phyloP scores from a whole-genome alignment of 1,140 invertebrate species.

The Sinella curviseta region DNA sequence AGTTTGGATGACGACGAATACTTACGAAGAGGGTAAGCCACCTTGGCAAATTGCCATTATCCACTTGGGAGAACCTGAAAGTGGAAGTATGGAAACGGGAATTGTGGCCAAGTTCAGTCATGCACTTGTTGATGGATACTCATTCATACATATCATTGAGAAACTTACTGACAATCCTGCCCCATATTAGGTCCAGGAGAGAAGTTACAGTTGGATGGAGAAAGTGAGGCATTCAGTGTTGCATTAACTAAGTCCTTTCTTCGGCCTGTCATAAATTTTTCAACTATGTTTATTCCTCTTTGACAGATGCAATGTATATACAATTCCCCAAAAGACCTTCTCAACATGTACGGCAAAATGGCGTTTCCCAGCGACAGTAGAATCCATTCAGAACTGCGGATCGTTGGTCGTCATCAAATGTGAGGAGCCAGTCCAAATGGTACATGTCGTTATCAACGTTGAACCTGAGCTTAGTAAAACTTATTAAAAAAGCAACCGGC shows the following conservation, averaged over 20 bases:
- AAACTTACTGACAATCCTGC: conserved; percentile 25
- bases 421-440: neutral
- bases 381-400: neutral
- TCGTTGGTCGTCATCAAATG: neutral
- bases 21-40: conserved; percentile 3
- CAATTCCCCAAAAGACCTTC: conserved; percentile 18
- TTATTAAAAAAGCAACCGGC: conserved; percentile 21
- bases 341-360: conserved; percentile 8
- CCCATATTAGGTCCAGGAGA: conserved; percentile 21
- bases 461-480: conserved; percentile 15
- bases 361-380: conserved; percentile 4
- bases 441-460: conserved; percentile 32
- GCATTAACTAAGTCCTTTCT: no score
- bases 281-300: neutral
- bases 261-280: no score
- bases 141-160: conserved; percentile 33
- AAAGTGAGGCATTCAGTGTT: conserved; percentile 22
- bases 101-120: conserved; percentile 34
- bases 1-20: conserved; percentile 32
- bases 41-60: conserved; percentile 30
- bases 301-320: conserved; percentile 7
- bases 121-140: conserved; percentile 32
- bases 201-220: neutral
- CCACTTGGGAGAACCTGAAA: neutral
- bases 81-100: conserved; percentile 10